Conservation (phyloP, 2,113 vertebrate genomes). For the Malaclemys terrapin region DNA sequence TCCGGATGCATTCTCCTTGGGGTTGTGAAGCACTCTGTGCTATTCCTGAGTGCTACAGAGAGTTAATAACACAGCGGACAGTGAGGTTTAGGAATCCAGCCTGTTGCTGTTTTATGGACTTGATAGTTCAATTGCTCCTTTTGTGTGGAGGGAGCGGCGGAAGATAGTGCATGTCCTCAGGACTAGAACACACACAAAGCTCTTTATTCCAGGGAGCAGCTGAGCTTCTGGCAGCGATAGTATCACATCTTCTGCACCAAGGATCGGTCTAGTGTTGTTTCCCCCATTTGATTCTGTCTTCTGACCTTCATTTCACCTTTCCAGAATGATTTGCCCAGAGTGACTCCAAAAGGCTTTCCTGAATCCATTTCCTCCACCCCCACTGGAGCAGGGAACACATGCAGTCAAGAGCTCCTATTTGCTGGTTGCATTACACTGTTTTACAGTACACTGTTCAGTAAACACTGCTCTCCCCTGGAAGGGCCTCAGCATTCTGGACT, state of each 20-base stretch:
- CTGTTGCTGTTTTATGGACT: not conserved
- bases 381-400: not conserved
- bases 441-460: not conserved
- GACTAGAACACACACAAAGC: not conserved
- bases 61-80: conserved; percentile 7
- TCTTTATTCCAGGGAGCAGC: not conserved
- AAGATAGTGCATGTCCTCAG: rapidly evolving
- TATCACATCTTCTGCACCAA: not conserved
- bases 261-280: not conserved
- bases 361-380: not conserved
- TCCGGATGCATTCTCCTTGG: not conserved
- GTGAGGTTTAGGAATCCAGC: not conserved
- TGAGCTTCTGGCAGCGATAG: not conserved
- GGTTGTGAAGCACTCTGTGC: not conserved
- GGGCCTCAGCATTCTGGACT: not conserved
- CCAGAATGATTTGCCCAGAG: not conserved
- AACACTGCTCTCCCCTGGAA: not conserved
- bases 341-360: not conserved
- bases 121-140: not conserved
- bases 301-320: not conserved
- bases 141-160: not conserved
- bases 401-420: not conserved
- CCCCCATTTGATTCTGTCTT: not conserved
- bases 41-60: rapidly evolving
- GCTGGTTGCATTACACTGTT: not conserved